These are phyloP conservation scores for Metalampra italica DNA, from an alignment of 2,888 invertebrate genomes.

Conservation along the genomic window DNA sequence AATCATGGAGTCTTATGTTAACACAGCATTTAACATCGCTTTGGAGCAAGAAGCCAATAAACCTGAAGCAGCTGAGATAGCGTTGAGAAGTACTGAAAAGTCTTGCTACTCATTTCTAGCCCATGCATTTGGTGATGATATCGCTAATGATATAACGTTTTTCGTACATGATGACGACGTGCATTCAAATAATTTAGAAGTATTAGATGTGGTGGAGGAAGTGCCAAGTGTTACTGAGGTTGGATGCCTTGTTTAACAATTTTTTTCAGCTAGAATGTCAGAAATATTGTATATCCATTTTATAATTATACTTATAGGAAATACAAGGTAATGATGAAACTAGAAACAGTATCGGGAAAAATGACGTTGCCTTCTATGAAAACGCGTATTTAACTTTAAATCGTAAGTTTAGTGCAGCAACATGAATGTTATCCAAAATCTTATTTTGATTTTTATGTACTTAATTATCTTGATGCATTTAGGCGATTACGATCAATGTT, in stretches of 20 bases:
- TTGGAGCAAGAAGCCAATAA: slow-evolving; percentile 20
- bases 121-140: slow-evolving; percentile 35
- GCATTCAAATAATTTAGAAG: slow-evolving; percentile 13
- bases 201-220: slow-evolving; percentile 19
- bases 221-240: slow-evolving; percentile 13
- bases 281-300: neutral
- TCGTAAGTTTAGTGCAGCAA: slow-evolving; percentile 37
- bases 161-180: slow-evolving; percentile 29
- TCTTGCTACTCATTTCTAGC: slow-evolving; percentile 48
- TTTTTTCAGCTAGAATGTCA: neutral
- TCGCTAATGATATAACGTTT: slow-evolving; percentile 34
- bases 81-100: slow-evolving; percentile 25
- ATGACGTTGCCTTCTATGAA: slow-evolving; percentile 39
- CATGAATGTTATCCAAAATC: neutral
- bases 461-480: slow-evolving; percentile 2
- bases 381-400: slow-evolving; percentile 54
- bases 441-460: neutral
- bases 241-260: neutral
- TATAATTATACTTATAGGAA: neutral
- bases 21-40: slow-evolving; percentile 33
- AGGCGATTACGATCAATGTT: slow-evolving; percentile 66
- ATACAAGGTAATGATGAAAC: neutral
- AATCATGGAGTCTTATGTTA: slow-evolving; percentile 46
- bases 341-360: slow-evolving; percentile 6
- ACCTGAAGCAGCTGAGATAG: slow-evolving; percentile 15